phyloP scores from a whole-genome alignment of 2,797 vertebrate species.

The Chelidonichthys spinosus region DNA sequence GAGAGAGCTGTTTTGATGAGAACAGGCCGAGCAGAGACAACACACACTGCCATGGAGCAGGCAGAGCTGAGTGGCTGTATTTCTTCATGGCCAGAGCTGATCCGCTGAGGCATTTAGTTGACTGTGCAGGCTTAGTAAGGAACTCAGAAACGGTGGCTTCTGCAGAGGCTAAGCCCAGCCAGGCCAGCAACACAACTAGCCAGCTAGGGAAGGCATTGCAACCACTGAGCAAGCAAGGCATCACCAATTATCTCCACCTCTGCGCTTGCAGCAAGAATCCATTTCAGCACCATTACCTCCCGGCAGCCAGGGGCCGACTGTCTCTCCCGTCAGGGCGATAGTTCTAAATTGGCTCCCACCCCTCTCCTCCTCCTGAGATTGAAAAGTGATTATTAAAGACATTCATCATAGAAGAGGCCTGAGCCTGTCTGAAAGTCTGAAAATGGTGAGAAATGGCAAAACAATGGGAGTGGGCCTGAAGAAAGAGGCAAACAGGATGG shows the following conservation, averaged over 20 bases:
- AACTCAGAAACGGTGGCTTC: slow-evolving; percentile 36
- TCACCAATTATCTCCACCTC: slow-evolving; percentile 80
- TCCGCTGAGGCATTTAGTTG: slow-evolving; percentile 59
- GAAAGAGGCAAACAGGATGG: slow-evolving; percentile 35
- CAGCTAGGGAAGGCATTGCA: slow-evolving; percentile 55
- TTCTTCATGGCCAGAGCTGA: slow-evolving; percentile 44
- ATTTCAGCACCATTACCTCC: slow-evolving; percentile 78
- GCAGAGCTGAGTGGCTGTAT: slow-evolving; percentile 49
- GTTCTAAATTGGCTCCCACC: slow-evolving; percentile 81
- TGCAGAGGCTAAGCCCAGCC: slow-evolving; percentile 46
- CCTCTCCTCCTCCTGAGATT: slow-evolving; percentile 76
- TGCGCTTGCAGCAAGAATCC: slow-evolving; percentile 75
- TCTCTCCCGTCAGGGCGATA: slow-evolving; percentile 75
- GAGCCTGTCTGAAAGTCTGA: slow-evolving; percentile 61
- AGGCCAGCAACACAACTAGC: slow-evolving; percentile 29
- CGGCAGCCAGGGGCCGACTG: slow-evolving; percentile 68
- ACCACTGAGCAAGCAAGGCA: slow-evolving; percentile 64
- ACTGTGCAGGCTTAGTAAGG: slow-evolving; percentile 46
- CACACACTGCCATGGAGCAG: slow-evolving; percentile 47
- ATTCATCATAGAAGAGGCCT: slow-evolving; percentile 75
- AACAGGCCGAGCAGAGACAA: slow-evolving; percentile 15
- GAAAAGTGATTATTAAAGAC: slow-evolving; percentile 83
- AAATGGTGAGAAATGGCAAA: slow-evolving; percentile 63
- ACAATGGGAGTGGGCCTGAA: slow-evolving; percentile 20
- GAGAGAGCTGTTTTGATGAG: slow-evolving; percentile 30